These are phyloP conservation scores for Rambutsinella grinnellia DNA, from an alignment of 2,888 invertebrate genomes.

Conservation along the genomic window DNA sequence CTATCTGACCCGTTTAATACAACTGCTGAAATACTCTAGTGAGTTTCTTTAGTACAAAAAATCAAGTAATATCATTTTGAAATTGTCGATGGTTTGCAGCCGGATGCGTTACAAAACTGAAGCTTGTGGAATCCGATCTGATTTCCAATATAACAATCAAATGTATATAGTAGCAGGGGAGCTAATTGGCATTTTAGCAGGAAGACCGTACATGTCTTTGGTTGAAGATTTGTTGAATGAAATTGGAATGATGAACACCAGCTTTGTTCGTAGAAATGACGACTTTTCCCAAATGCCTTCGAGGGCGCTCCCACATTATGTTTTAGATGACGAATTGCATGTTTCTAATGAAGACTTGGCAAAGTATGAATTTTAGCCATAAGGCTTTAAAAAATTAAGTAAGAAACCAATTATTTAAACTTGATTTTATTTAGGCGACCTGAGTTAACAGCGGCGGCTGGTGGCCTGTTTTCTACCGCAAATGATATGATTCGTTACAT, in stretches of 20 bases:
- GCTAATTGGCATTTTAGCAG: constrained; percentile 32
- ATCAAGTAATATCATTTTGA: not conserved
- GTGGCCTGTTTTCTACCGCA: not conserved
- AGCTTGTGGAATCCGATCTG: constrained; percentile 39
- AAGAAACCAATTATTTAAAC: not conserved
- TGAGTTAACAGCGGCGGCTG: not conserved
- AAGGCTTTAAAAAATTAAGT: not conserved
- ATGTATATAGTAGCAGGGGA: constrained; percentile 49
- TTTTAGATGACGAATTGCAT: not conserved
- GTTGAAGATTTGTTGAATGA: not conserved
- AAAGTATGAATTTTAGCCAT: not conserved
- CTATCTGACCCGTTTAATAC: constrained; percentile 22
- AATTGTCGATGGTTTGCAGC: constrained; percentile 5
- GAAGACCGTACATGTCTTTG: not conserved
- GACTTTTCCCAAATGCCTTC: not conserved
- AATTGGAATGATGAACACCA: not conserved
- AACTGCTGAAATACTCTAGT: constrained; percentile 44
- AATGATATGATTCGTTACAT: not conserved
- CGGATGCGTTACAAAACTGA: constrained; percentile 44
- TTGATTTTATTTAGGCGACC: not conserved
- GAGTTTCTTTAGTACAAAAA: too few species aligned
- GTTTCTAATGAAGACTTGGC: not conserved
- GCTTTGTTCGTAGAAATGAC: not conserved
- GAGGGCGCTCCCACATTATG: not conserved
- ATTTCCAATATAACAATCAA: constrained; percentile 52